Conservation (phyloP, 2,797 vertebrate species). For the Pelobates cultripes region DNA sequence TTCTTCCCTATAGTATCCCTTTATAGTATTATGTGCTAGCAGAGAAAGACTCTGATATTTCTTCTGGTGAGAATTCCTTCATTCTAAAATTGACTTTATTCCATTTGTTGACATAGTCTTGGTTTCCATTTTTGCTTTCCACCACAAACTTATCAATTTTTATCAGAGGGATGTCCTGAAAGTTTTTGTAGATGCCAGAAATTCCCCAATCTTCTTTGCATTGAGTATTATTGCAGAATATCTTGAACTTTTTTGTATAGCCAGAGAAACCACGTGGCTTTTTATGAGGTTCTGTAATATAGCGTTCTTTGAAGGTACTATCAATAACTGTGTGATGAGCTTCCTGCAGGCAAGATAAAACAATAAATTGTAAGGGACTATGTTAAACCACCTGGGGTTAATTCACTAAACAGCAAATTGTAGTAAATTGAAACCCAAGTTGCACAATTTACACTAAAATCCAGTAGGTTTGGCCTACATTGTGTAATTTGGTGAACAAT, state of each 20-base stretch:
- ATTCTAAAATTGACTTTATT: slow-evolving; percentile 65
- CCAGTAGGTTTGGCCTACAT: too few relatives aligned
- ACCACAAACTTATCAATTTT: slow-evolving; percentile 78
- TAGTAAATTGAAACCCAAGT: too few relatives aligned
- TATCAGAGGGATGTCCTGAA: slow-evolving; percentile 73
- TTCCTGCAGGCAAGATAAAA: slow-evolving; percentile 59
- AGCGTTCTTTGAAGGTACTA: slow-evolving; percentile 62
- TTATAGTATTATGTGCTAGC: background rate
- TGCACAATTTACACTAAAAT: too few relatives aligned
- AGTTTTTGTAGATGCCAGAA: slow-evolving; percentile 65
- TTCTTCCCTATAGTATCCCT: background rate
- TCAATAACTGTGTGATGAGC: slow-evolving; percentile 73
- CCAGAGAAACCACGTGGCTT: slow-evolving; percentile 33
- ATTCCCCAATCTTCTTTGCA: slow-evolving; percentile 77
- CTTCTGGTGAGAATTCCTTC: slow-evolving; percentile 66
- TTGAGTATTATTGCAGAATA: slow-evolving; percentile 63
- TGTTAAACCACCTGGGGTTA: too few relatives aligned
- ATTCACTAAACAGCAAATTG: too few relatives aligned
- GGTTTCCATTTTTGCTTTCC: slow-evolving; percentile 64
- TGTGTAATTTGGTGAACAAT: too few relatives aligned
- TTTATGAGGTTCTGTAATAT: slow-evolving; percentile 59
- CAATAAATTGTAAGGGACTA: background rate
- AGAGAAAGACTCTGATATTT: slow-evolving; percentile 51
- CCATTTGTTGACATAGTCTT: slow-evolving; percentile 69
- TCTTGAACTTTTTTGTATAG: slow-evolving; percentile 72